Evolutionary conservation across 53 echinoderm and acorn worm species (phyloP), one percentile per base, ranked within the genome.

Genomic region (Pentamera pediparva): DNA sequence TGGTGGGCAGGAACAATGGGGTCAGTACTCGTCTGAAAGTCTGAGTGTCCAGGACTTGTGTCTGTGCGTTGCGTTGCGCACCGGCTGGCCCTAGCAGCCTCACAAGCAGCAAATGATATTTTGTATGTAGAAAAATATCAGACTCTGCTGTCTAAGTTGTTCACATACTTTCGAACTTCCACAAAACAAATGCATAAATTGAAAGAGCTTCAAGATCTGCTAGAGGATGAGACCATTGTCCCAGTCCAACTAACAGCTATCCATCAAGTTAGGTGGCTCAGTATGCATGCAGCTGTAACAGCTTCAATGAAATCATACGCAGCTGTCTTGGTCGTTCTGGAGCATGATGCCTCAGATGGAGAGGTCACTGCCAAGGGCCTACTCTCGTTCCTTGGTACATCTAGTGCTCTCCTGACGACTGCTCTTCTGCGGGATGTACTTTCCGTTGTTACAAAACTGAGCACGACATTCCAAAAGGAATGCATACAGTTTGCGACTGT

Each of bases 181-280:
- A 27, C 60, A 19, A 59, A 27, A 5, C 28, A 6, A 17, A 59
- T 59, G 60, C 60, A 59, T 32, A 59, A 59, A 32, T 4, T 59
- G 20, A 59, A 3, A 32, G 60, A 59, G 28, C 29, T 59, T 27
- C 60, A 59, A 4, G 60, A 59, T 59, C 20, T 59, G 60, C 4
- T 59, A 29, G 60, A 59, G 2, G 60, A 59, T 59, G 60, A 59
- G 28, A 32, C 20, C 20, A n/a, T n/a, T n/a, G n/a, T n/a, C n/a
- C n/a, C n/a, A n/a, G 32, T 29, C 25, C 60, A 59, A 32, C 60
- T 59, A 18, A 32, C 28, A 18, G 60, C 60, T 28, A 18, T 32
- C 25, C 60, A 59, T 18, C 60, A 59, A 32, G 60, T 59, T 27
- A 27, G 60, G 32, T 59, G 60, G 60, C 32, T 59, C 17, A 59